Evolutionary conservation across 2,113 vertebrate species (phyloP).

Genomic region (Rhombomys opimus): DNA sequence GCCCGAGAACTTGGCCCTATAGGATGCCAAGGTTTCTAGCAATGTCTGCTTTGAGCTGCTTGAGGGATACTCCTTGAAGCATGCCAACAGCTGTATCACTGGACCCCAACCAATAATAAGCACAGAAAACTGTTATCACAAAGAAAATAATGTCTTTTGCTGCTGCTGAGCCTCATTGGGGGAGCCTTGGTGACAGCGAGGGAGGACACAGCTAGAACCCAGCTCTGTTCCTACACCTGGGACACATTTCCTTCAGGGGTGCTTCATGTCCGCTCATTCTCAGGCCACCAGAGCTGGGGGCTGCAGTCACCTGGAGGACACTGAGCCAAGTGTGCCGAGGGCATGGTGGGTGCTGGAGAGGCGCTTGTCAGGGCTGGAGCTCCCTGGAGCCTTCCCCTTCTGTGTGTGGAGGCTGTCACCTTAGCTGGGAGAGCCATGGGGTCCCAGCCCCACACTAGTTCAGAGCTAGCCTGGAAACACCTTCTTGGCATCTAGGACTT

Average conservation of each 20-base stretch:
- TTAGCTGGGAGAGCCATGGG: neutral
- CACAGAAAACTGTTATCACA: constrained; percentile 21
- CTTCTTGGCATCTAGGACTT: constrained; percentile 61
- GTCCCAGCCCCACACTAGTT: neutral
- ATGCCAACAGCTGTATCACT: neutral
- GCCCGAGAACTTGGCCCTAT: neutral
- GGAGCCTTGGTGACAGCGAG: neutral
- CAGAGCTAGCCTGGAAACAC: neutral
- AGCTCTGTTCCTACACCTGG: neutral
- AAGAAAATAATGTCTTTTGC: constrained; percentile 40
- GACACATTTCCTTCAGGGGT: constrained; percentile 9
- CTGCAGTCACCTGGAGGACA: neutral
- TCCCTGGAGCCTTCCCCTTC: constrained; percentile 6
- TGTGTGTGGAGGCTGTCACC: neutral
- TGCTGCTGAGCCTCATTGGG: constrained; percentile 36
- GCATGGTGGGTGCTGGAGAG: constrained; percentile 13
- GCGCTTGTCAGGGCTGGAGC: neutral
- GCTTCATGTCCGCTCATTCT: neutral
- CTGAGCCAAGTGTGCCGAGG: neutral
- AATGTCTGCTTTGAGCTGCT: neutral
- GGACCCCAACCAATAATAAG: neutral
- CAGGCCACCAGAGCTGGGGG: neutral
- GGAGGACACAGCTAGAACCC: fast-evolving
- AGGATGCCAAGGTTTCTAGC: neutral
- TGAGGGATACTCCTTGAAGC: neutral